These are phyloP conservation scores for Atractosteus spatula DNA, from an alignment of 2,113 vertebrate genomes.

Conservation along the genomic window DNA sequence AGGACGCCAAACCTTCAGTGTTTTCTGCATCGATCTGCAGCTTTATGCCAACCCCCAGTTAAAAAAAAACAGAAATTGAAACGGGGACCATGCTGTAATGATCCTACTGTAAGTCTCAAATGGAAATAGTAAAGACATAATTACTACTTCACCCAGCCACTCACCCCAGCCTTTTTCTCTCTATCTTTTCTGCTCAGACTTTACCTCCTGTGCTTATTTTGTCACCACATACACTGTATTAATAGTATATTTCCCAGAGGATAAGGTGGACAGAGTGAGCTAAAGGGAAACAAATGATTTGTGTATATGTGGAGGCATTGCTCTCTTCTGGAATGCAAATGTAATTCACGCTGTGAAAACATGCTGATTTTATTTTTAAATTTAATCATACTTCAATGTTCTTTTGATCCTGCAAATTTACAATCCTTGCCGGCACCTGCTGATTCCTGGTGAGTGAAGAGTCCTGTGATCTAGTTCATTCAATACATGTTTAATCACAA, in stretches of 20 bases:
- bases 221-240: slow-evolving; percentile 32
- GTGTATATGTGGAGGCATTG: not conserved
- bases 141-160: slow-evolving; percentile 25
- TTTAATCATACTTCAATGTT: too few species aligned
- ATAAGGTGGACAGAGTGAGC: slow-evolving; percentile 13
- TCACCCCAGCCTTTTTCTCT: not conserved
- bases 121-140: slow-evolving; percentile 15
- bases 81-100: not conserved
- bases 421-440: too few species aligned
- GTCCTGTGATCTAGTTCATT: too few species aligned
- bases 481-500: too few species aligned
- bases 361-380: not conserved
- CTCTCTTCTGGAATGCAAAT: too few species aligned
- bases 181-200: not conserved
- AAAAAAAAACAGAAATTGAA: slow-evolving; percentile 19
- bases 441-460: too few species aligned
- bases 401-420: too few species aligned
- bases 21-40: slow-evolving; percentile 4
- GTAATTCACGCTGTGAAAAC: not conserved
- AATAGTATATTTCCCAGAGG: slow-evolving; percentile 31
- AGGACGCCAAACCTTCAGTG: slow-evolving; percentile 17
- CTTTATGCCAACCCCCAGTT: slow-evolving; percentile 22
- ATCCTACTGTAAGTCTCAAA: slow-evolving; percentile 14
- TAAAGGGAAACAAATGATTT: too few species aligned
- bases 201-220: slow-evolving; percentile 12